Conservation (phyloP, 2,113 vertebrate genomes). For the Cnemophilus loriae region DNA sequence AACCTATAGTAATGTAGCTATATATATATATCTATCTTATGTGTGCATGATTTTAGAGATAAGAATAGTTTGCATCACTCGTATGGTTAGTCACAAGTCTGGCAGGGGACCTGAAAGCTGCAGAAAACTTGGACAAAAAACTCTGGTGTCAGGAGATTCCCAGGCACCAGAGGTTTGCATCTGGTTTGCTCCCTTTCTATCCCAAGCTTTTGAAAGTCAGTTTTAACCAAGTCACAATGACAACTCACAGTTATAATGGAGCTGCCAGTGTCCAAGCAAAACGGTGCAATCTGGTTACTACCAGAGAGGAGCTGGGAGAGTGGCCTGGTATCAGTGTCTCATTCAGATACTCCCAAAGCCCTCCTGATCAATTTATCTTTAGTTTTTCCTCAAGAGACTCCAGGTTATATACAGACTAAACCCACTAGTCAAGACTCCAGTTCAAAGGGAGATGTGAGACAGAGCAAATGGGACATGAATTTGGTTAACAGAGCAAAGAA, state of each 20-base stretch:
- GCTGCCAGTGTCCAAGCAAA: background rate
- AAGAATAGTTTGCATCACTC: background rate
- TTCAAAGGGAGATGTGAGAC: background rate
- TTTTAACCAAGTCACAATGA: background rate
- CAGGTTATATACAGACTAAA: background rate
- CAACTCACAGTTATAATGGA: background rate
- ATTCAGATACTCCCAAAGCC: background rate
- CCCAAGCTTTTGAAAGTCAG: background rate
- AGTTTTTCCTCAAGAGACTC: background rate
- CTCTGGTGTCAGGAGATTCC: background rate
- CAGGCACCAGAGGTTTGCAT: background rate
- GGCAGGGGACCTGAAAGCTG: background rate
- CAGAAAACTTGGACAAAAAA: background rate
- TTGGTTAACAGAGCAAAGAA: background rate
- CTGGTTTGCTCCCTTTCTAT: background rate
- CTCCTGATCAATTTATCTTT: background rate
- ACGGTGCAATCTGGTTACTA: background rate
- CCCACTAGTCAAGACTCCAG: background rate
- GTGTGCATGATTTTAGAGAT: background rate
- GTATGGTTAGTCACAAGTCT: background rate
- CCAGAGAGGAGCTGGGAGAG: background rate
- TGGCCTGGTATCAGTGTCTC: background rate
- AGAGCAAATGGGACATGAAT: background rate
- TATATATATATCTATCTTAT: background rate
- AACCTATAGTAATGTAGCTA: background rate